phyloP scores from a whole-genome alignment of 2,113 vertebrate genomes.

The Gopherus evgoodei region DNA sequence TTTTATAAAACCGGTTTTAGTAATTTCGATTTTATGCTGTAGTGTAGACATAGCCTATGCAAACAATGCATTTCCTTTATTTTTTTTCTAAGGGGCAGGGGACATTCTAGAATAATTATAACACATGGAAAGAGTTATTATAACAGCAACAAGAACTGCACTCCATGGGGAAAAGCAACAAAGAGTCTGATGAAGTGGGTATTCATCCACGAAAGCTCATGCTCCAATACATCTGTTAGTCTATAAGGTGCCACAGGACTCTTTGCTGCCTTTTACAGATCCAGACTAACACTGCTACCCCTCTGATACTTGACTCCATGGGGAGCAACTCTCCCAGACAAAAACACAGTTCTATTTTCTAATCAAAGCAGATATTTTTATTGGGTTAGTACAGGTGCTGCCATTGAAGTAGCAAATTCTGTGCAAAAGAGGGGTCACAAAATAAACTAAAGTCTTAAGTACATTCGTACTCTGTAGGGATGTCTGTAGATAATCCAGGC shows the following conservation, averaged over 20 bases:
- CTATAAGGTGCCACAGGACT: no score
- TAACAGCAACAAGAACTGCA: neutral
- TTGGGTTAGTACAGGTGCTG: neutral
- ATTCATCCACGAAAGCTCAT: no score
- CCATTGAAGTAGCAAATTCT: neutral
- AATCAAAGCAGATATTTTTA: neutral
- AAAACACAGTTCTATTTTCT: neutral
- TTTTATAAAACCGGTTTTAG: no score
- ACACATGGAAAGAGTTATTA: neutral
- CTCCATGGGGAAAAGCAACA: accelerated
- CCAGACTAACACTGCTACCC: no score
- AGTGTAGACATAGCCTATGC: no score
- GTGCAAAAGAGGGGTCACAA: neutral
- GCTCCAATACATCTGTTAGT: no score
- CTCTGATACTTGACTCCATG: accelerated
- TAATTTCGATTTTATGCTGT: no score
- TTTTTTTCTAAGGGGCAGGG: neutral
- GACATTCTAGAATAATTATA: neutral
- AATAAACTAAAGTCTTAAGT: accelerated
- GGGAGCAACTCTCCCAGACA: neutral
- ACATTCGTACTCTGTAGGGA: neutral
- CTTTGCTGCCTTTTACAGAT: no score
- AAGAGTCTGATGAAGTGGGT: no score
- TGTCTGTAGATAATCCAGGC: neutral
- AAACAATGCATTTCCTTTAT: neutral